Evolutionary conservation across 2,797 vertebrate species (phyloP).

Genomic region (Poliocrania exsul): DNA sequence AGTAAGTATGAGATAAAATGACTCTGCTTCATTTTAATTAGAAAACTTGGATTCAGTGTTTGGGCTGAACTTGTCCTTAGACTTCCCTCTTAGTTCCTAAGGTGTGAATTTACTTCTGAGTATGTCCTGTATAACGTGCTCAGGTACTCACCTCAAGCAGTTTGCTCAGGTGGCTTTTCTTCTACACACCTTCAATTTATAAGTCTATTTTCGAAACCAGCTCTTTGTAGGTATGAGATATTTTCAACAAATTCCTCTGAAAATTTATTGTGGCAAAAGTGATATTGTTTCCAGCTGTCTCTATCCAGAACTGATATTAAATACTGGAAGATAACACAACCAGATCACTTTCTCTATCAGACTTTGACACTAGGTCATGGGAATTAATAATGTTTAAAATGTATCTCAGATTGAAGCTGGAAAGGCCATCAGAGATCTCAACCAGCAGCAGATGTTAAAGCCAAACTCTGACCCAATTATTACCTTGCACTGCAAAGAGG

Average conservation of each 20-base stretch:
- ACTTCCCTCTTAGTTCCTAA: neutral
- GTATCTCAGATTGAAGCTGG: constrained; percentile 30
- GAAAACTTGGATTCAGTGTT: neutral
- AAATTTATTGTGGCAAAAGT: constrained; percentile 39
- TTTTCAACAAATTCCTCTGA: constrained; percentile 55
- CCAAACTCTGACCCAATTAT: constrained; percentile 49
- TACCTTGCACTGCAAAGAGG: constrained; percentile 17
- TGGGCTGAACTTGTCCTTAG: neutral
- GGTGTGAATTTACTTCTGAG: neutral
- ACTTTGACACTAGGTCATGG: constrained; percentile 32
- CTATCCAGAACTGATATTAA: constrained; percentile 46
- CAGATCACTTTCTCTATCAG: constrained; percentile 52
- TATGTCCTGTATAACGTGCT: neutral
- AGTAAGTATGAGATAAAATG: neutral
- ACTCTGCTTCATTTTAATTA: neutral
- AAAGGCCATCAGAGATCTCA: constrained; percentile 15
- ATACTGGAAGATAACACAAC: constrained; percentile 35
- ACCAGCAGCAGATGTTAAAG: constrained; percentile 64
- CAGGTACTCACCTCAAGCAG: neutral
- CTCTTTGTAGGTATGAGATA: neutral
- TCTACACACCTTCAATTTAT: neutral
- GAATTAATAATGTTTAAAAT: constrained; percentile 58
- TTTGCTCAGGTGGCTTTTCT: neutral
- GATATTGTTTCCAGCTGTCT: constrained; percentile 64
- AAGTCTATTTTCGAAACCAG: constrained; percentile 6